Base-by-base conservation (phyloP, 2,113 vertebrate species). In the Balaeniceps rex region DNA sequence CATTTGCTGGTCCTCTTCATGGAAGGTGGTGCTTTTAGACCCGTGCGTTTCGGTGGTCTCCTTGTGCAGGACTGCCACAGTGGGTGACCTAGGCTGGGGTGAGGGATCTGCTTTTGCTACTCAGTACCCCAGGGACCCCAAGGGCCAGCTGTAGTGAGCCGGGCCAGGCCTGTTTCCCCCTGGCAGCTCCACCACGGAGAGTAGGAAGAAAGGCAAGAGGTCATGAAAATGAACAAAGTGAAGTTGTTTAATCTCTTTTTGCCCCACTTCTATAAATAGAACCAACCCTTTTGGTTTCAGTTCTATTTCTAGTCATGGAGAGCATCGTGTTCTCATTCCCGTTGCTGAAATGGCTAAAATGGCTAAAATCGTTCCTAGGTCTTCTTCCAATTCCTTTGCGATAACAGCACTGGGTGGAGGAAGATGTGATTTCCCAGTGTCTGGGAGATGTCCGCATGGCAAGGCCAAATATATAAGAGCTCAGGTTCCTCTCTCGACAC, bases 81-180 rank as follows among this genome's bases (percentile, higher is more conserved):
- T 9, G 11, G 36, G 24, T 36, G 10, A 29, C 57, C 12, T 25
- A 7, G 46, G 19, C 24, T 34, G 51, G 14, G 19, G 11, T 18
- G 29, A 71, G 52, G 19, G 40, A 44, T n/a, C 47, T 84, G 25
- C 29, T 57, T 69, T 69, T 64, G 79, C 21, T 15, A 6, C 14
- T 74, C 18, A 9, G n/a, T 21, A 24, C 10, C 61, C 29, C 0
- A 0, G 25, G 16, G 19, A 57, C 18, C 10, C 42, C 2, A 2
- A 36, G 74, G 19, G 16, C 17, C 2, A 1, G 24, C 36, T 51
- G 23, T 17, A 47, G 57, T 0, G 17, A 87, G 24, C 57, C 3
- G 9, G 8, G 24, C 9, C 1, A 1, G 36, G 26, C 33, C 44
- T 33, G 3, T 80, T 80, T 71, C 12, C 46, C 14, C 10, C 29